These are phyloP conservation scores for Montipora capricornis DNA, from an alignment of 64 coral and sea anemone genomes.

Conservation along the genomic window DNA sequence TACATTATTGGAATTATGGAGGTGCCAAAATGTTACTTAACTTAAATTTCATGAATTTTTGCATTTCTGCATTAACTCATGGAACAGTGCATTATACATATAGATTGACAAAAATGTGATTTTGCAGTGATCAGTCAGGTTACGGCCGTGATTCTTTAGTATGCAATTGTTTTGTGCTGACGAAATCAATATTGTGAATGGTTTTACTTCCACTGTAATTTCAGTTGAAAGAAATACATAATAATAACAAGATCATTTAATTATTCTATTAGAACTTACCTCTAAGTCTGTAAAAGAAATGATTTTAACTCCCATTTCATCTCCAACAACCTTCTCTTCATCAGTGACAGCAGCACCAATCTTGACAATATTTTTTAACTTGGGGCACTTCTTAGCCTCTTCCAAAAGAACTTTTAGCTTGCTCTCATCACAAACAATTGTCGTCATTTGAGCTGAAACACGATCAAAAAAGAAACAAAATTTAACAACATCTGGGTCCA, in stretches of 20 bases:
- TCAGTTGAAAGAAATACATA: too few relatives aligned
- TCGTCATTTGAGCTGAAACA: slow-evolving; percentile 80
- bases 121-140: too few relatives aligned
- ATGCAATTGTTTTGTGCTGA: too few relatives aligned
- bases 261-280: slow-evolving; percentile 24
- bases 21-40: too few relatives aligned
- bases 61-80: too few relatives aligned
- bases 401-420: slow-evolving; percentile 78
- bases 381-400: slow-evolving; percentile 63
- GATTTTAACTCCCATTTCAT: slow-evolving; percentile 67
- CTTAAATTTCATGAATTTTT: too few relatives aligned
- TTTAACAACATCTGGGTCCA: neutral
- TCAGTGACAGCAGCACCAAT: slow-evolving; percentile 64
- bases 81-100: too few relatives aligned
- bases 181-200: too few relatives aligned
- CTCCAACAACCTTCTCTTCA: slow-evolving; percentile 74
- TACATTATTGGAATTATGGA: too few relatives aligned
- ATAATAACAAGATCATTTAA: too few relatives aligned
- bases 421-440: slow-evolving; percentile 85
- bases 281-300: slow-evolving; percentile 76
- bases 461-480: neutral
- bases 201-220: neutral
- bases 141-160: too few relatives aligned
- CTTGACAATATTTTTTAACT: slow-evolving; percentile 79
- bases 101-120: too few relatives aligned